phyloP scores from a whole-genome alignment of 2,888 invertebrate genomes.

The Hyalella azteca region DNA sequence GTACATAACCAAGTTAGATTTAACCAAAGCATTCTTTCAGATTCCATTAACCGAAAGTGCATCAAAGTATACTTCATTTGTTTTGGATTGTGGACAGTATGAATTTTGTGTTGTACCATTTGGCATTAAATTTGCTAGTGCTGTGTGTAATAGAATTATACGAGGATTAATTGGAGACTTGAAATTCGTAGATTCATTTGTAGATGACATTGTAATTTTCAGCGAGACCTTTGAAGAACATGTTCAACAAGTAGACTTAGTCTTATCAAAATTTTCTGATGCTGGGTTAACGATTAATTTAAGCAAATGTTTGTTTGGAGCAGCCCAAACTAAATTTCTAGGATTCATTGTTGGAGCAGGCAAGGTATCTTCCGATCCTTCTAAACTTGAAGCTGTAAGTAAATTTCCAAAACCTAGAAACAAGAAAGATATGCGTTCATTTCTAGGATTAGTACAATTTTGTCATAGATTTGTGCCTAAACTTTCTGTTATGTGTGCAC shows the following conservation, averaged over 20 bases:
- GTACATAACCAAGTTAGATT: not conserved
- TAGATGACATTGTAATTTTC: not conserved
- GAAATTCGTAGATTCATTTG: not conserved
- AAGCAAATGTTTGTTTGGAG: not conserved
- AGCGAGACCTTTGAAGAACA: not conserved
- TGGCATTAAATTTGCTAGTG: not conserved
- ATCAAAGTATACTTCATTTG: not conserved
- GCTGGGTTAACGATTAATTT: not conserved
- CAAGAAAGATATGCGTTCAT: not conserved
- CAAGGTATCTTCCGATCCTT: not conserved
- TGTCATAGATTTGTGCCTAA: not conserved
- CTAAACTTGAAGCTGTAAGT: not conserved
- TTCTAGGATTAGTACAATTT: not conserved
- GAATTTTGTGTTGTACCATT: not conserved
- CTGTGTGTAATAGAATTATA: conserved; percentile 9
- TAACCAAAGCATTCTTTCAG: not conserved
- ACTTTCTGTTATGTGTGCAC: not conserved
- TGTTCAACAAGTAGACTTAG: not conserved
- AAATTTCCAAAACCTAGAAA: not conserved
- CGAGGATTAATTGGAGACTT: not conserved
- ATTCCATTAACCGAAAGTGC: not conserved
- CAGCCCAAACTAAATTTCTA: not conserved
- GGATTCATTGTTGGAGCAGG: not conserved
- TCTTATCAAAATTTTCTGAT: not conserved
- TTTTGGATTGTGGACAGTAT: not conserved